These are phyloP conservation scores for Drosophila tanythrix DNA, from an alignment of 2,888 invertebrate species.

Conservation along the genomic window DNA sequence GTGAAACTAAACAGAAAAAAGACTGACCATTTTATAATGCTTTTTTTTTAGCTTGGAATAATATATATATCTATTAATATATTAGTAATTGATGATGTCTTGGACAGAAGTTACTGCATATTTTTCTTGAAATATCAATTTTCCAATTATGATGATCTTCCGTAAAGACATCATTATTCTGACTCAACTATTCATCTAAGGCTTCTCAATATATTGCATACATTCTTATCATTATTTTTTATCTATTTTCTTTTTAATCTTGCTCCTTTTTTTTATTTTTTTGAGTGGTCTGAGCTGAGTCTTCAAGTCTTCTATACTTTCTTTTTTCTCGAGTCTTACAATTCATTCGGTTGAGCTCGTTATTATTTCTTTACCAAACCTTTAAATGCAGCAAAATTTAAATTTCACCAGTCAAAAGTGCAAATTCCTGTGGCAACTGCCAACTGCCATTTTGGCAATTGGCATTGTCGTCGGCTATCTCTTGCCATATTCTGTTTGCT, in stretches of 20 bases:
- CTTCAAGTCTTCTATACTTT: background rate
- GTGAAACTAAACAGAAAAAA: background rate
- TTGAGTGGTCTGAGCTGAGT: no score
- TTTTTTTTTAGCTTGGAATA: background rate
- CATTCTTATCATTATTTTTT: background rate
- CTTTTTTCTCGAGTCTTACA: background rate
- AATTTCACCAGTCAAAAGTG: constrained; percentile 13
- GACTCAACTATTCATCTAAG: background rate
- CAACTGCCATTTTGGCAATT: constrained; percentile 38
- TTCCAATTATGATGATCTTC: background rate
- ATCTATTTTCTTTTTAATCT: background rate
- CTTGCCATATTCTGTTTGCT: constrained; percentile 63
- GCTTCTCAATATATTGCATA: background rate
- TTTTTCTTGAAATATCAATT: background rate
- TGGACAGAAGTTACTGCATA: background rate
- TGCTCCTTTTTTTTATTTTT: no score
- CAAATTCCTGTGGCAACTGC: constrained; percentile 25
- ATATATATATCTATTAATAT: no score
- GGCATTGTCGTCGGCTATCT: constrained; percentile 62
- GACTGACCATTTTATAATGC: background rate
- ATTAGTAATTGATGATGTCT: no score
- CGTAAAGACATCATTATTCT: background rate
- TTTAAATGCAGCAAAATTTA: constrained; percentile 21
- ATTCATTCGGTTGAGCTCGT: background rate
- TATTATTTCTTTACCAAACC: background rate